Percentiles rank a stretch among this genome's conserved stretches.
These are phyloP conservation scores for Paratrypauchen microcephalus DNA, from an alignment of 2,797 vertebrate species.

Conservation along the genomic window DNA sequence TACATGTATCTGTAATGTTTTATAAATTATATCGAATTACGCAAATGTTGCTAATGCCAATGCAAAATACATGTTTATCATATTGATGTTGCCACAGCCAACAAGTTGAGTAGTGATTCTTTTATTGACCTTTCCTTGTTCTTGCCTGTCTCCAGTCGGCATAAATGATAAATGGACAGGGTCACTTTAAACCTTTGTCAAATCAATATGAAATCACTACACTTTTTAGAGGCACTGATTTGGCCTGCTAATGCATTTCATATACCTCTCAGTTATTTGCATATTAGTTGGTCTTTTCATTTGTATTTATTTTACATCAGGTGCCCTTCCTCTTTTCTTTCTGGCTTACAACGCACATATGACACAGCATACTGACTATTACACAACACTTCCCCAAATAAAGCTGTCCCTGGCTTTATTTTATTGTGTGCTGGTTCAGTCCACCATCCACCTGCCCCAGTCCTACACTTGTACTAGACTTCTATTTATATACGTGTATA, in stretches of 20 bases:
- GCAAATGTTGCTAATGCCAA: not conserved
- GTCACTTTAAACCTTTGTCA: not conserved
- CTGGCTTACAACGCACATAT: not conserved
- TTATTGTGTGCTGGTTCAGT: conserved; percentile 30
- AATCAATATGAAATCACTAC: not conserved
- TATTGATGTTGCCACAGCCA: not conserved
- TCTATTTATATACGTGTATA: conserved; percentile 19
- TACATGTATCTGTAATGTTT: not conserved
- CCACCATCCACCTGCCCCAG: conserved; percentile 68
- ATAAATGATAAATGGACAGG: not conserved
- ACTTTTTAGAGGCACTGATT: not conserved
- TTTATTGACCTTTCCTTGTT: not conserved
- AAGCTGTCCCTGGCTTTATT: conserved; percentile 32
- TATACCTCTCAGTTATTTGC: not conserved
- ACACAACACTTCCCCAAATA: not conserved
- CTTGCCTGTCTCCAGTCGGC: not conserved
- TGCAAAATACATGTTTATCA: not conserved
- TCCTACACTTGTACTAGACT: conserved; percentile 9
- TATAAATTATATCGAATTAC: not conserved
- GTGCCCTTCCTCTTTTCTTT: not conserved
- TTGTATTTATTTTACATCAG: not conserved
- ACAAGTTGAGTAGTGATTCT: not conserved
- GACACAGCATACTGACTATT: conserved; percentile 1
- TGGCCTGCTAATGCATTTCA: not conserved
- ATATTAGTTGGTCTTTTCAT: not conserved